These are phyloP conservation scores for Globodera ellingtonae DNA, from an alignment of 1,140 invertebrate species.

Conservation along the genomic window DNA sequence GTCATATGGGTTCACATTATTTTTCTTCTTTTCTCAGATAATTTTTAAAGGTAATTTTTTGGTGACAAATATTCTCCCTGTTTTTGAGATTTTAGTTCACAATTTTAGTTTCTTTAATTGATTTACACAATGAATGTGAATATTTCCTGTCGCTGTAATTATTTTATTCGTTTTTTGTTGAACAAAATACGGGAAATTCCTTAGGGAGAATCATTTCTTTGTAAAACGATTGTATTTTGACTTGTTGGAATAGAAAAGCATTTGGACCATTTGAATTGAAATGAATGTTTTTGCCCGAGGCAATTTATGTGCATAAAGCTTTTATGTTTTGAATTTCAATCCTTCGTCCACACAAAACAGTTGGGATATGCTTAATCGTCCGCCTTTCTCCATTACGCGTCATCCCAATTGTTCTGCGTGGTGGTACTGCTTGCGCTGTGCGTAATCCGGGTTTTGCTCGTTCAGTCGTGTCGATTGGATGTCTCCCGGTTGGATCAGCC, in stretches of 20 bases:
- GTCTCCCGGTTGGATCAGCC: slow-evolving; percentile 64
- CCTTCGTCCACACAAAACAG: too few relatives aligned
- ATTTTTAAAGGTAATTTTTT: not conserved
- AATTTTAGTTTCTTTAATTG: not conserved
- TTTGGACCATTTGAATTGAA: too few relatives aligned
- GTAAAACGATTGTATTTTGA: too few relatives aligned
- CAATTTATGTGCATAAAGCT: too few relatives aligned
- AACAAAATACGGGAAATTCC: not conserved
- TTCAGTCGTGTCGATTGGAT: slow-evolving; percentile 83
- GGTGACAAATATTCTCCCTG: not conserved
- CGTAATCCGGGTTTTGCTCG: slow-evolving; percentile 91
- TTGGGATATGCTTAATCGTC: not conserved
- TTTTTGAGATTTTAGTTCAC: not conserved
- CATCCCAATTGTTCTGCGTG: slow-evolving; percentile 68
- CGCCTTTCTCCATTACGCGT: not conserved
- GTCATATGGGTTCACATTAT: not conserved
- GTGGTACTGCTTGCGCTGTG: slow-evolving; percentile 84
- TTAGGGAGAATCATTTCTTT: too few relatives aligned
- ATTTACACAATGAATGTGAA: not conserved
- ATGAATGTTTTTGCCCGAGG: too few relatives aligned
- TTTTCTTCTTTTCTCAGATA: not conserved
- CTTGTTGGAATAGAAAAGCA: too few relatives aligned
- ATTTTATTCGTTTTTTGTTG: not conserved
- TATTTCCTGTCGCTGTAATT: not conserved
- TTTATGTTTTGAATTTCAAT: too few relatives aligned